Evolutionary conservation across 2,888 invertebrate species (phyloP).

Genomic region (Microdon myrmicae): DNA sequence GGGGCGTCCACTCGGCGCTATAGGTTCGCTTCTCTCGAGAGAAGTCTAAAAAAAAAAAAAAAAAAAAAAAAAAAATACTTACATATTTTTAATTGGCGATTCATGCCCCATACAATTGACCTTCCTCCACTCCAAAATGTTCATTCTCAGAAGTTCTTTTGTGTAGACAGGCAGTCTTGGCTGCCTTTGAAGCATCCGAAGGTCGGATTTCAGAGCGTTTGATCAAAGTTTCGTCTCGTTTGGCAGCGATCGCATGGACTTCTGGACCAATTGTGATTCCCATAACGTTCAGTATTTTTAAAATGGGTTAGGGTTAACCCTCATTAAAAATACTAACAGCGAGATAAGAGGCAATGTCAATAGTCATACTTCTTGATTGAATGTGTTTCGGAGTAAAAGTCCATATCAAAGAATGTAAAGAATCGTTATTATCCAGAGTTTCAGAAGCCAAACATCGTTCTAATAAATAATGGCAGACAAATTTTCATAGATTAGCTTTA

Average conservation of each 20-base stretch:
- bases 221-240: no score
- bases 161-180: no score
- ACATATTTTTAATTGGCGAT: no score
- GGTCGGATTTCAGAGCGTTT: no score
- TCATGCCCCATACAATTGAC: no score
- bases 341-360: slow-evolving; percentile 4
- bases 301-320: not conserved
- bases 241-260: not conserved
- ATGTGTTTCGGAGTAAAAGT: slow-evolving; percentile 45
- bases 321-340: slow-evolving; percentile 18
- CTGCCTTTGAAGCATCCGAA: no score
- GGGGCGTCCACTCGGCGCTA: no score
- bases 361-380: slow-evolving; percentile 23
- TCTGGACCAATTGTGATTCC: slow-evolving; percentile 1
- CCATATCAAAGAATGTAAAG: slow-evolving; percentile 50
- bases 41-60: no score
- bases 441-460: slow-evolving; percentile 51
- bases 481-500: slow-evolving; percentile 50
- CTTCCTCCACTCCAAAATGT: no score
- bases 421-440: slow-evolving; percentile 52
- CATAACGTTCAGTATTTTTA: not conserved
- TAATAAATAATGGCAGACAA: slow-evolving; percentile 40
- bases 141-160: no score
- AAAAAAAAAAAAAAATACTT: no score
- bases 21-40: no score